Conservation (phyloP, 2,113 vertebrate species). For the Chunga burmeisteri region DNA sequence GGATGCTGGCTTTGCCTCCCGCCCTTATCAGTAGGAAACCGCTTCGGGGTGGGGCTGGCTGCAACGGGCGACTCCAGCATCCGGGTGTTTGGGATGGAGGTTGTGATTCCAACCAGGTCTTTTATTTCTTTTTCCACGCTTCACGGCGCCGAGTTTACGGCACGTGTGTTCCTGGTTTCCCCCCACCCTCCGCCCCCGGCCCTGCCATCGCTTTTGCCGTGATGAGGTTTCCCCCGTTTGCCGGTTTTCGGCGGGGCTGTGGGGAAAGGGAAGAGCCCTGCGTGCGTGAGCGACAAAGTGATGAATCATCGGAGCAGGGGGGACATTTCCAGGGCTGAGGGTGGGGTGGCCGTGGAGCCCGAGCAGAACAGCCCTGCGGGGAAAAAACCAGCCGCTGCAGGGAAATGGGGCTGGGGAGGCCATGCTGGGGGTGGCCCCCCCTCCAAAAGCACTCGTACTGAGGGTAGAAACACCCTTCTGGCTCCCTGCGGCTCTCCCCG, state of each 20-base stretch:
- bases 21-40: slow-evolving; percentile 65
- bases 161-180: not conserved
- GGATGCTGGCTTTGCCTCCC: not conserved
- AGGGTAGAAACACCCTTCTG: not conserved
- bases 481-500: accelerated
- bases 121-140: slow-evolving; percentile 42
- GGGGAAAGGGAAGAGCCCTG: not conserved
- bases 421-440: accelerated
- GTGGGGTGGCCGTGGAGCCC: not conserved
- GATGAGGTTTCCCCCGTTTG: not conserved
- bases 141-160: accelerated
- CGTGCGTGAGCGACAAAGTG: not conserved
- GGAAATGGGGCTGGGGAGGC: not conserved
- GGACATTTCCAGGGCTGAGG: not conserved
- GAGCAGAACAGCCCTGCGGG: not conserved
- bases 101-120: not conserved
- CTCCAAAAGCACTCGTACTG: accelerated
- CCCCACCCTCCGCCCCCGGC: too few species aligned
- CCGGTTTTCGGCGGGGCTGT: not conserved
- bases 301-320: not conserved
- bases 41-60: slow-evolving; percentile 25
- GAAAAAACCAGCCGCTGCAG: not conserved
- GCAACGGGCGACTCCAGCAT: slow-evolving; percentile 10
- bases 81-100: slow-evolving; percentile 30
- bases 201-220: not conserved